phyloP scores from a whole-genome alignment of 2,797 vertebrate species.

The Trichosurus vulpecula region DNA sequence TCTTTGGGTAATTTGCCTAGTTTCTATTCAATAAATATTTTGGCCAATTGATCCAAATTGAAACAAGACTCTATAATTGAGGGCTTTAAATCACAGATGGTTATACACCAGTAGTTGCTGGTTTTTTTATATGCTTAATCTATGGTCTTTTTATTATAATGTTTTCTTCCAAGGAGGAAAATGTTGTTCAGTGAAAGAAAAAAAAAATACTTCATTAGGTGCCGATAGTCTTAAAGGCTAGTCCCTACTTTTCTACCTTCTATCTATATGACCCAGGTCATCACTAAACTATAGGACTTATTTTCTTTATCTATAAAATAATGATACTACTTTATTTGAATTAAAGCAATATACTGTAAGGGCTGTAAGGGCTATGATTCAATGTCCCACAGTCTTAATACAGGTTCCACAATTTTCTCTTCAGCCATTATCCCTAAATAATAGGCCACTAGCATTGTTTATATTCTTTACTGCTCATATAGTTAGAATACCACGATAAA shows the following conservation, averaged over 20 bases:
- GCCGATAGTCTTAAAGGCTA: fast-evolving
- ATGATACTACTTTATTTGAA: constrained; percentile 3
- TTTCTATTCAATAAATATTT: too few relatives aligned
- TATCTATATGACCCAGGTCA: neutral
- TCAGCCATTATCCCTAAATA: too few relatives aligned
- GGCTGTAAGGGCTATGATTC: neutral
- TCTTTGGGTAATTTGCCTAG: too few relatives aligned
- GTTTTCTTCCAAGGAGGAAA: neutral
- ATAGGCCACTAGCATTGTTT: too few relatives aligned
- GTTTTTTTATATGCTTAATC: neutral
- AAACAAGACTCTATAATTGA: too few relatives aligned
- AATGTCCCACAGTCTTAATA: neutral
- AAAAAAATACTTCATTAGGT: neutral
- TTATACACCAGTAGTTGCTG: too few relatives aligned
- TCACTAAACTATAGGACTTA: neutral
- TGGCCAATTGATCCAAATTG: too few relatives aligned
- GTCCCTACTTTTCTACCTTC: neutral
- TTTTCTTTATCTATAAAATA: neutral
- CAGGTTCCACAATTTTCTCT: too few relatives aligned
- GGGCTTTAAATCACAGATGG: too few relatives aligned
- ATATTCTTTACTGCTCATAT: too few relatives aligned
- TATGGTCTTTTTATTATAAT: neutral
- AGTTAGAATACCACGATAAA: too few relatives aligned
- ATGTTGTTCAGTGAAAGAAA: neutral
- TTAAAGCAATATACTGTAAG: neutral